These are phyloP conservation scores for Polyommatus icarus DNA, from an alignment of 2,888 invertebrate genomes.

Conservation along the genomic window DNA sequence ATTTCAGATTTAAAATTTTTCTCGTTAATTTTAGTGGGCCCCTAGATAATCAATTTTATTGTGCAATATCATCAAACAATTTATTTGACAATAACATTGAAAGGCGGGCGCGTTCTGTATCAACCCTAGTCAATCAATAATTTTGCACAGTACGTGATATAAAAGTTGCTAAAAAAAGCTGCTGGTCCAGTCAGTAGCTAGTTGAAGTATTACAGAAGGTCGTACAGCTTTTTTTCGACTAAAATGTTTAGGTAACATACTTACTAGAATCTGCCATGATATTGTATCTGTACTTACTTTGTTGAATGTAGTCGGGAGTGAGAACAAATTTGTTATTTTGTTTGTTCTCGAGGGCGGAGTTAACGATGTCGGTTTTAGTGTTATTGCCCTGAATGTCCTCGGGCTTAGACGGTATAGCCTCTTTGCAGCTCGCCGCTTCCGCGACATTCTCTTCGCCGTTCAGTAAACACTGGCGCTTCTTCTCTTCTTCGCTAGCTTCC, in stretches of 20 bases:
- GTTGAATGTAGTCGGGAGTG: conserved; percentile 95
- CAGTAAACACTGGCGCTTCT: conserved; percentile 63
- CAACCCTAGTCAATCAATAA: too few relatives aligned
- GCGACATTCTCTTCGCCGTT: conserved; percentile 73
- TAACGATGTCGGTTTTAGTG: conserved; percentile 67
- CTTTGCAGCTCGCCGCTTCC: conserved; percentile 63
- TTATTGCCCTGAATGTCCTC: conserved; percentile 67
- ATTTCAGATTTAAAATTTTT: too few relatives aligned
- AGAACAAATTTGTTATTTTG: conserved; percentile 86
- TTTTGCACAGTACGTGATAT: too few relatives aligned
- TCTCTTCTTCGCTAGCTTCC: conserved; percentile 63
- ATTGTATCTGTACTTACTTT: conserved; percentile 84
- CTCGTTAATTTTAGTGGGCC: too few relatives aligned
- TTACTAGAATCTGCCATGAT: conserved; percentile 16
- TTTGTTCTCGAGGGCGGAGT: conserved; percentile 54
- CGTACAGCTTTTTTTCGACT: background rate
- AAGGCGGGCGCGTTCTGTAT: too few relatives aligned
- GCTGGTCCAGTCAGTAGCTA: background rate
- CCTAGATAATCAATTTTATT: too few relatives aligned
- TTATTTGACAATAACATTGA: too few relatives aligned
- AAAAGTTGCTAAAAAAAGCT: background rate
- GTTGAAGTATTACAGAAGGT: background rate
- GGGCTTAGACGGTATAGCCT: conserved; percentile 64
- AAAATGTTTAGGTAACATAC: background rate
- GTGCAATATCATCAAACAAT: too few relatives aligned